Conservation (phyloP, 2,797 vertebrate genomes). For the Macropus fuliginosus region DNA sequence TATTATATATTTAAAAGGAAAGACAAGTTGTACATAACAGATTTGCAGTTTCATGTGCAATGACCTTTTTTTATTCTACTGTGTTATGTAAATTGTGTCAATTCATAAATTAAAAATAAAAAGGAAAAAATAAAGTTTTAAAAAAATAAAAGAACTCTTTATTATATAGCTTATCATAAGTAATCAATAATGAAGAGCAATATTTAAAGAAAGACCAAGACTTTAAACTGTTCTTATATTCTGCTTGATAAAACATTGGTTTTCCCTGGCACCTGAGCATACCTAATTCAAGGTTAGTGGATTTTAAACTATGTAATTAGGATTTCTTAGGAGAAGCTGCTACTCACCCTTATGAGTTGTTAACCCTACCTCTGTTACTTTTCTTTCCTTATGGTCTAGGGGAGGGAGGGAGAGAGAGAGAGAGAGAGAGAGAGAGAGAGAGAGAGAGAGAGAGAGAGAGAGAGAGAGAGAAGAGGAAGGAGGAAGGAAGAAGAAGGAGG, state of each 20-base stretch:
- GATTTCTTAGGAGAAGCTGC: neutral
- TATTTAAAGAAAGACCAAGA: neutral
- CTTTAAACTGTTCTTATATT: neutral
- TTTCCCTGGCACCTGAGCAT: neutral
- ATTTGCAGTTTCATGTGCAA: neutral
- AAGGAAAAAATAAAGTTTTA: neutral
- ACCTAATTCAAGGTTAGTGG: neutral
- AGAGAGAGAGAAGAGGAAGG: too few relatives aligned
- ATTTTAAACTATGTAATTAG: neutral
- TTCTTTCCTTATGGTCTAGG: neutral
- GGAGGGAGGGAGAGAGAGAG: too few relatives aligned
- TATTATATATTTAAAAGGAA: neutral
- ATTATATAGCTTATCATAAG: neutral
- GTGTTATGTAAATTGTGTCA: neutral
- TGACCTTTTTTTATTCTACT: neutral
- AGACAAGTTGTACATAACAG: neutral
- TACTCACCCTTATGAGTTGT: neutral
- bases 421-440: too few relatives aligned
- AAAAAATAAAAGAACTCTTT: neutral
- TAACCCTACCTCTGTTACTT: neutral
- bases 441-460: too few relatives aligned
- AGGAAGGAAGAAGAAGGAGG: too few relatives aligned
- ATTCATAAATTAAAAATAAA: neutral
- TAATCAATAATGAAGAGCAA: neutral
- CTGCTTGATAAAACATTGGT: neutral